phyloP scores from a whole-genome alignment of 2,888 invertebrate genomes.

The Acleris literana region DNA sequence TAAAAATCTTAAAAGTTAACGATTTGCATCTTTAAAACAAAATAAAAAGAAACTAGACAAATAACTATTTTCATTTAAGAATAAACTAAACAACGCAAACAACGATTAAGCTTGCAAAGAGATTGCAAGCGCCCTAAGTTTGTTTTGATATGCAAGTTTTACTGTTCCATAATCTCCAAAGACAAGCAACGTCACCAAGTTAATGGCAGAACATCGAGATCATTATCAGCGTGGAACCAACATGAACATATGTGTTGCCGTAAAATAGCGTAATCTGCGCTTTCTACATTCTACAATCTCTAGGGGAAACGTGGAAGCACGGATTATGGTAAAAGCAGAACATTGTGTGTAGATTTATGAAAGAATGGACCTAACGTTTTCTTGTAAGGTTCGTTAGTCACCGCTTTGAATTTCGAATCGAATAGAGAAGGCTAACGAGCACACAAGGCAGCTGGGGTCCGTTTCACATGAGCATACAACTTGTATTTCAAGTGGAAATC shows the following conservation, averaged over 20 bases:
- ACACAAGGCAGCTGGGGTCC: background rate
- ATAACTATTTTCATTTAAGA: too few relatives aligned
- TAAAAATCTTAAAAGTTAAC: too few relatives aligned
- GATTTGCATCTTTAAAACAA: too few relatives aligned
- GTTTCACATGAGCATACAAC: too few relatives aligned
- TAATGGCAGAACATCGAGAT: background rate
- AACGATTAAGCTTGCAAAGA: too few relatives aligned
- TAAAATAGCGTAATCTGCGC: background rate
- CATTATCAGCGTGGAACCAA: background rate
- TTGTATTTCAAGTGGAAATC: too few relatives aligned
- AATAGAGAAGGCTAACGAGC: background rate
- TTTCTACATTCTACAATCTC: constrained; percentile 1
- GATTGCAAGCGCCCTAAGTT: background rate
- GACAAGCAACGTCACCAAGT: background rate
- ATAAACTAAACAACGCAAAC: too few relatives aligned
- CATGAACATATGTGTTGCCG: background rate
- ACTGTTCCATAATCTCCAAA: background rate
- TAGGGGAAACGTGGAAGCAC: constrained; percentile 1
- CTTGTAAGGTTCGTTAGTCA: background rate
- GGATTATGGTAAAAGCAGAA: constrained; percentile 1
- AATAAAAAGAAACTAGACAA: too few relatives aligned
- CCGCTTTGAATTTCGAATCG: background rate
- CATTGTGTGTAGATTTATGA: background rate
- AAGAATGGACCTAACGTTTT: background rate
- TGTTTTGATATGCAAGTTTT: background rate